Conservation (phyloP, 2,888 invertebrate species). For the Helicoverpa assulta region DNA sequence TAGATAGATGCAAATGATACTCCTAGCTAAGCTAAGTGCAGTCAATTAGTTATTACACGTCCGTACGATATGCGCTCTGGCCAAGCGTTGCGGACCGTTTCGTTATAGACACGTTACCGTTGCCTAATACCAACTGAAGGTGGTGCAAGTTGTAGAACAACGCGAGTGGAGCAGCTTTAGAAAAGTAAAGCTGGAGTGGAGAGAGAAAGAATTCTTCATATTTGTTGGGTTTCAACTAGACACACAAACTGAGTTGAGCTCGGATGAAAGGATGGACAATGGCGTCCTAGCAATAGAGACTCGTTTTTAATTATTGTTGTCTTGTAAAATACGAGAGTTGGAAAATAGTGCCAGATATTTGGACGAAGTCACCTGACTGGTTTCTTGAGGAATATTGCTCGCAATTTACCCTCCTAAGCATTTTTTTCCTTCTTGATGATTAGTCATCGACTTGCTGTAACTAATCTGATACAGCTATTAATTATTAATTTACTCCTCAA, state of each 20-base stretch:
- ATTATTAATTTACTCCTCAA: background rate
- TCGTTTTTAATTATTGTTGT: too few species aligned
- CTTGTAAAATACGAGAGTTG: too few species aligned
- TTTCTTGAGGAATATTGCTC: too few species aligned
- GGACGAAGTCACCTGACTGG: background rate
- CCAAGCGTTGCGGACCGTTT: conserved; percentile 76
- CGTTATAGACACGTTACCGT: conserved; percentile 70
- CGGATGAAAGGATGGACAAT: too few species aligned
- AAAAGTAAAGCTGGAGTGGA: too few species aligned
- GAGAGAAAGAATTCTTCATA: too few species aligned
- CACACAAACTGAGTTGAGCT: too few species aligned
- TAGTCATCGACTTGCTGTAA: background rate
- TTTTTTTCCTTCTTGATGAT: background rate
- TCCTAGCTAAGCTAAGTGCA: conserved; percentile 27
- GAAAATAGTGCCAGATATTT: background rate
- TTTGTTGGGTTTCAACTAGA: too few species aligned
- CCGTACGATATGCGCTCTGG: conserved; percentile 60
- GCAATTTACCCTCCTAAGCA: too few species aligned
- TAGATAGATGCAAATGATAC: conserved; percentile 32
- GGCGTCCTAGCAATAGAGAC: too few species aligned
- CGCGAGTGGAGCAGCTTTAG: conserved; percentile 8
- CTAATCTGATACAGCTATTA: background rate
- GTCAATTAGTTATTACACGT: conserved; percentile 55
- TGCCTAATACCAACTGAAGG: conserved; percentile 66
- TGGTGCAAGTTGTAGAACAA: conserved; percentile 10